Evolutionary conservation across 2,113 vertebrate species (phyloP).

Genomic region (Struthidea cinerea): DNA sequence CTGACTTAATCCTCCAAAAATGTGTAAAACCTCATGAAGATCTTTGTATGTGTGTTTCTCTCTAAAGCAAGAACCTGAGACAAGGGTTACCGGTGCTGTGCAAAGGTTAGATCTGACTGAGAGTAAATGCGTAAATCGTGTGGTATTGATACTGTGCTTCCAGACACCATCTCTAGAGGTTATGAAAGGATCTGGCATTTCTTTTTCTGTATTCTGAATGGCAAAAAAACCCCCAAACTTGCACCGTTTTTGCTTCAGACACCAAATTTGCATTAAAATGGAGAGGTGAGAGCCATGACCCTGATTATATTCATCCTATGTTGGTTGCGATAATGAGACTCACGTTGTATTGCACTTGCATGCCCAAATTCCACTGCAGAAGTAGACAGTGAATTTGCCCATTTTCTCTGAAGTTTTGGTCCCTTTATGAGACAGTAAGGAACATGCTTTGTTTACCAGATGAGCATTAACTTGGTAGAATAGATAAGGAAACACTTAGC

Average conservation of each 20-base stretch:
- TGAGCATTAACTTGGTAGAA: not conserved
- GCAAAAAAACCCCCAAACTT: not conserved
- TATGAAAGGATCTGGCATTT: not conserved
- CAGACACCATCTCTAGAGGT: not conserved
- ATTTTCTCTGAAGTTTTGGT: not conserved
- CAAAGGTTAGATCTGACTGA: not conserved
- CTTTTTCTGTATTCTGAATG: not conserved
- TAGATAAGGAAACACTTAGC: not conserved
- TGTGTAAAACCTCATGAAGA: not conserved
- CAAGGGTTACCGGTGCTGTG: not conserved
- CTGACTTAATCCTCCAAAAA: not conserved
- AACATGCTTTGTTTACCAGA: not conserved
- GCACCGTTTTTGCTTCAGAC: not conserved
- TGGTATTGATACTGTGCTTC: not conserved
- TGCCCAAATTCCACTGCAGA: not conserved
- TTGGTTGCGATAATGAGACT: not conserved
- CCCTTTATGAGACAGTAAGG: not conserved
- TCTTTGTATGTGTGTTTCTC: not conserved
- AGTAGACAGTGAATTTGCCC: not conserved
- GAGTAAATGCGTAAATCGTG: not conserved
- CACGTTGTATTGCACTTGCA: not conserved
- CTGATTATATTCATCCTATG: not conserved
- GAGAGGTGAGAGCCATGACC: not conserved
- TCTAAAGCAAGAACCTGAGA: not conserved
- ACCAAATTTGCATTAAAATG: not conserved